Base-by-base conservation (phyloP, 1,140 invertebrate species). In the Mactra quadrangularis region DNA sequence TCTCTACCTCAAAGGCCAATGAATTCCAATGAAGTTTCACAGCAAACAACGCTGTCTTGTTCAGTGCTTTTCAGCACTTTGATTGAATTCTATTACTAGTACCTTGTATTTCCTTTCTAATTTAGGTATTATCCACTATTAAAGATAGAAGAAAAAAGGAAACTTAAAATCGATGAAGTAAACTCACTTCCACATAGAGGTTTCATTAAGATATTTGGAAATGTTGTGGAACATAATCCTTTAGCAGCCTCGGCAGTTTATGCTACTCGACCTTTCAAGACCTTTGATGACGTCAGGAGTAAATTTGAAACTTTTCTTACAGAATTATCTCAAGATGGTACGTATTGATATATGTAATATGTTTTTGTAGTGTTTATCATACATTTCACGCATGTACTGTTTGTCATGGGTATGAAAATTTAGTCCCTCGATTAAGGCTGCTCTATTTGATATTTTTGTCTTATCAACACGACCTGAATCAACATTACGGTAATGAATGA, bases 161-260 rank as follows among this genome's bases (percentile, higher is more conserved):
- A 57, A 31, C 33, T 74, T 6, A 38, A 35, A 25, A 41, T 68
- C 60, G 11, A 66, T 4, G 79, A 82, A n/a, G 53, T 74, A 17
- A 82, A 74, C 68, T n/a, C 31, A 22, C 47, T 74, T 13, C 29
- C 3, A 17, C 55, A 74, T n/a, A 66, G 66, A 17, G 71, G 75
- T n/a, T 82, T 82, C 41, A 82, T 74, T 25, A 25, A 41, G 7
- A 45, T 9, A 33, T 81, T 71, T 47, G 77, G 66, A 45, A 57
- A 68, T 15, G 57, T 57, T 3, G 41, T 71, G 33, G 79, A 64
- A 45, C 53, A 82, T 41, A 41, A 47, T 35, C 27, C 29, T n/a
- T 38, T 72, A 1, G 25, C 7, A 11, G 22, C 66, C 1, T 50
- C 50, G 3, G 55, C 41, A 7, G 64, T 57, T 11, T 81, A 38